Evolutionary conservation across 2,113 vertebrate species (phyloP).

Genomic region (Peromyscus californicus): DNA sequence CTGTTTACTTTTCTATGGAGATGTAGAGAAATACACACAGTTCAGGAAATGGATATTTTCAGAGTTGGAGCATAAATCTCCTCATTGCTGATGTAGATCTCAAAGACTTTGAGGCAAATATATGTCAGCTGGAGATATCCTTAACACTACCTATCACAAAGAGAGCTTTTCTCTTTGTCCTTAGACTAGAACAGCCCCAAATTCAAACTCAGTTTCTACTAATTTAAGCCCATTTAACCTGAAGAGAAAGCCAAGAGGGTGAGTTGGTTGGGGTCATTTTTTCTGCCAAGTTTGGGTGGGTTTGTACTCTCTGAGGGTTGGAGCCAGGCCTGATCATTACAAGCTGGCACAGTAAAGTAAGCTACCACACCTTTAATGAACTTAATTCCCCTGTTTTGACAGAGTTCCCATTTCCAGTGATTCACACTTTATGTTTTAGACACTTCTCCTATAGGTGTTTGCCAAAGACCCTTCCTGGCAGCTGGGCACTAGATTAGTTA

Average conservation of each 20-base stretch:
- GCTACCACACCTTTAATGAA: conserved; percentile 90
- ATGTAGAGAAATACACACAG: background rate
- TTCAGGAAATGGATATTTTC: background rate
- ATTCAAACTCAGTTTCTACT: conserved; percentile 48
- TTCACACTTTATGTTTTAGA: conserved; percentile 86
- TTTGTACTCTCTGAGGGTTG: conserved; percentile 66
- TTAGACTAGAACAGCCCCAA: background rate
- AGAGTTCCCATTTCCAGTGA: conserved; percentile 85
- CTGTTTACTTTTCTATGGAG: background rate
- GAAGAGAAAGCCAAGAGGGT: conserved; percentile 74
- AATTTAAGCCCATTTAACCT: conserved; percentile 75
- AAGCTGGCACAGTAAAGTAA: conserved; percentile 85
- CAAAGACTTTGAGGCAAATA: rapidly evolving
- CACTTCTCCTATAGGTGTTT: conserved; percentile 81
- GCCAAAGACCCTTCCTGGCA: conserved; percentile 73
- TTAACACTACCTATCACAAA: rapidly evolving
- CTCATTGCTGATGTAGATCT: rapidly evolving
- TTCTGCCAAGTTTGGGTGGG: conserved; percentile 86
- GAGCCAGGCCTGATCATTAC: conserved; percentile 83
- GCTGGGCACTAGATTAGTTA: conserved; percentile 66
- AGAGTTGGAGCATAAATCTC: background rate
- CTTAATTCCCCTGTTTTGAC: conserved; percentile 88
- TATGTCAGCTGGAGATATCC: background rate
- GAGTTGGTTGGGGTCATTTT: conserved; percentile 71
- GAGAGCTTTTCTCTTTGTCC: background rate